Evolutionary conservation across 2,797 vertebrate genomes (phyloP).

Genomic region (Chelmon rostratus): DNA sequence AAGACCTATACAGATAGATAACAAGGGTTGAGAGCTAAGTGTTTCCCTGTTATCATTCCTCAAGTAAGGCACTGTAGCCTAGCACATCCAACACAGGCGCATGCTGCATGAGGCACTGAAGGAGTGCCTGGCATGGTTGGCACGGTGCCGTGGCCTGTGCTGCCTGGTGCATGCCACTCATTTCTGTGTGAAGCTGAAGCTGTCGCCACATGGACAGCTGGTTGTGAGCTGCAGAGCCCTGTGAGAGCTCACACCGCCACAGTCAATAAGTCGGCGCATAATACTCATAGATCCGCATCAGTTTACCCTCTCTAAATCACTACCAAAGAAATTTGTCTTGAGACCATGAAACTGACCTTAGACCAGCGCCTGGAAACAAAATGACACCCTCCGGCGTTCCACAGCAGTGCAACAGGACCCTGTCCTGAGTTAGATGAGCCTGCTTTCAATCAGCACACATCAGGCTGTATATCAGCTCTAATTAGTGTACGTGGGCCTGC

Average conservation of each 20-base stretch:
- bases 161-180: constrained; percentile 83
- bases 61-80: constrained; percentile 46
- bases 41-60: constrained; percentile 75
- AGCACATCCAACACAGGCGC: constrained; percentile 60
- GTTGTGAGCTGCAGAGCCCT: constrained; percentile 69
- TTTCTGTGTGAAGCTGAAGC: constrained; percentile 83
- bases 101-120: constrained; percentile 55
- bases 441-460: constrained; percentile 84
- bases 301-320: constrained; percentile 69
- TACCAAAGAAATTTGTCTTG: constrained; percentile 64
- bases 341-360: constrained; percentile 70
- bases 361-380: constrained; percentile 76
- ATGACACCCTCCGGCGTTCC: constrained; percentile 70
- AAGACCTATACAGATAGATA: constrained; percentile 17
- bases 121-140: constrained; percentile 79
- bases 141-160: constrained; percentile 64
- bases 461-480: constrained; percentile 84
- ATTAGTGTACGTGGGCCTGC: constrained; percentile 79
- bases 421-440: constrained; percentile 78
- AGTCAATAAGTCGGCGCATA: constrained; percentile 57
- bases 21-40: constrained; percentile 14
- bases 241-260: constrained; percentile 48
- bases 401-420: constrained; percentile 69
- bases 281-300: constrained; percentile 53
- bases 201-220: constrained; percentile 90